Conservation (phyloP, 2,113 vertebrate species). For the Prunella himalayana region DNA sequence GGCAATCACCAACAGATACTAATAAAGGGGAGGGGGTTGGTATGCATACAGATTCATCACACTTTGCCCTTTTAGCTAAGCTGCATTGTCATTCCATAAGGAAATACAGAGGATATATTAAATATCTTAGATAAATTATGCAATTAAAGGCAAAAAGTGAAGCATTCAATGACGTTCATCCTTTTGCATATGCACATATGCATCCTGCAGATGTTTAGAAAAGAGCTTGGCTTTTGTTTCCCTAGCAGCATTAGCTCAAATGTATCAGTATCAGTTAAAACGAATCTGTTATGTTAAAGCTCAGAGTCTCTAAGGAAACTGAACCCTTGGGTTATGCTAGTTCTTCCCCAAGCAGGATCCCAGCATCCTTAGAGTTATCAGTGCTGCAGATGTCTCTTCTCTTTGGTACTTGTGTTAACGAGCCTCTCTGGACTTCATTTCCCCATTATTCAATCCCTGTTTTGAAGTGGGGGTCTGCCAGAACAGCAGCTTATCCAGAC, state of each 20-base stretch:
- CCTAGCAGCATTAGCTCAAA: not conserved
- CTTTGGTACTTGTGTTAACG: conserved; percentile 24
- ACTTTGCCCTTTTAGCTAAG: not conserved
- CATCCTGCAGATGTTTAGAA: not conserved
- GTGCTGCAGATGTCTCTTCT: conserved; percentile 30
- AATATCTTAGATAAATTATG: not conserved
- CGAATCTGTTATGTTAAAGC: not conserved
- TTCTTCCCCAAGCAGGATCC: conserved; percentile 2
- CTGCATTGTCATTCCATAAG: not conserved
- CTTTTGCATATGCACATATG: not conserved
- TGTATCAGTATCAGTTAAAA: not conserved
- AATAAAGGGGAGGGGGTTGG: not conserved
- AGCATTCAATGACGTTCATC: not conserved
- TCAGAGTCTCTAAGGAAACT: not conserved
- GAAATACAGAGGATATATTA: not conserved
- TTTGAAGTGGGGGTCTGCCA: not conserved
- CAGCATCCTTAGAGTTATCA: conserved; percentile 23
- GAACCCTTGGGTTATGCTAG: conserved; percentile 2
- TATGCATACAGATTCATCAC: not conserved
- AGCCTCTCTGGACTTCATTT: conserved; percentile 47
- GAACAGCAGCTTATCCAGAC: not conserved
- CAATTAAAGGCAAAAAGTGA: not conserved
- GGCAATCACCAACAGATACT: not conserved
- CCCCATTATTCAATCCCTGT: not conserved
- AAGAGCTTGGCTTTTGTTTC: not conserved